These are phyloP conservation scores for Galaxias olidus DNA, from an alignment of 2,797 vertebrate species.

Conservation along the genomic window DNA sequence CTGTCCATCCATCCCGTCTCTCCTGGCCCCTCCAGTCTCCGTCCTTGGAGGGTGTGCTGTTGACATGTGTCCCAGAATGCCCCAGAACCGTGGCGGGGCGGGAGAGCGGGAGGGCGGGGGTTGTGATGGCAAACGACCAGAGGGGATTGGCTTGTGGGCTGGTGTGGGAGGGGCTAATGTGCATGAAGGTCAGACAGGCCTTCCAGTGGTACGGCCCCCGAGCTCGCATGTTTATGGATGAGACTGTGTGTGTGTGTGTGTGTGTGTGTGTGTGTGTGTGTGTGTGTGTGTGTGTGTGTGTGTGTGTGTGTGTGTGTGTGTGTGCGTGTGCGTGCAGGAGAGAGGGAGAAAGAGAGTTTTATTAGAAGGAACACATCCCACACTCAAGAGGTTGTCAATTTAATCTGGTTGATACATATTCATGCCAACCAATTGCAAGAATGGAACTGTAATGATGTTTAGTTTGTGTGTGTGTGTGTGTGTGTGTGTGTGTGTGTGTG, in stretches of 20 bases:
- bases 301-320: conserved; percentile 1
- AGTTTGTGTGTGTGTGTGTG: conserved; percentile 8
- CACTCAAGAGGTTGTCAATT: conserved; percentile 20
- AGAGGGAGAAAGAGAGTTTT: neutral
- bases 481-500: conserved; percentile 7
- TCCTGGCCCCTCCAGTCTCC: neutral
- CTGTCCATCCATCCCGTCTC: neutral
- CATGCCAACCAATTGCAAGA: conserved; percentile 25
- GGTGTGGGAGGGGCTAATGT: conserved; percentile 50
- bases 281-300: conserved; percentile 12
- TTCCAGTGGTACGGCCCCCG: conserved; percentile 43
- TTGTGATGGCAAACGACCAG: conserved; percentile 45
- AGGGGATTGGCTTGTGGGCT: conserved; percentile 48
- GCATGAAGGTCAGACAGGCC: conserved; percentile 66
- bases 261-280: neutral
- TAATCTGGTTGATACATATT: conserved; percentile 37
- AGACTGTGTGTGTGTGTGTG: conserved; percentile 22
- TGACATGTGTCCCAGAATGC: conserved; percentile 38
- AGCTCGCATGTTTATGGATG: conserved; percentile 36
- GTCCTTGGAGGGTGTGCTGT: conserved; percentile 18
- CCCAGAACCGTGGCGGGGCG: neutral
- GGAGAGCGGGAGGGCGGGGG: too few species aligned
- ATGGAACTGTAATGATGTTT: neutral
- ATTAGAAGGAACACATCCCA: neutral
- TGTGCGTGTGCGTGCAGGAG: neutral